These are phyloP conservation scores for Oryctolagus cuniculus DNA, from an alignment of 2,113 vertebrate genomes.

Conservation along the genomic window DNA sequence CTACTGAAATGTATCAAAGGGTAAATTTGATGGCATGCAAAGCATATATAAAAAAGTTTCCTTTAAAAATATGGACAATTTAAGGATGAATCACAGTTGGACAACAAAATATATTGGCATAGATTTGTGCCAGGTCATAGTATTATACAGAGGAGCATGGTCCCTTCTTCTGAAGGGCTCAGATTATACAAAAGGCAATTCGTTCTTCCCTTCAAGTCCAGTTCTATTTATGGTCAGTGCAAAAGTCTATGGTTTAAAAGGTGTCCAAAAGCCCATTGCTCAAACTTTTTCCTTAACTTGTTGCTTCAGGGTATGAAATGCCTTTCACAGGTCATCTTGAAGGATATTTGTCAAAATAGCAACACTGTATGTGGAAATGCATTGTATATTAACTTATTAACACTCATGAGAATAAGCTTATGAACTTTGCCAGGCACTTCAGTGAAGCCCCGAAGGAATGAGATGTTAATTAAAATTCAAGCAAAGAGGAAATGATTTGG, in stretches of 20 bases:
- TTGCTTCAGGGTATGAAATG: constrained; percentile 48
- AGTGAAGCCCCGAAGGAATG: constrained; percentile 51
- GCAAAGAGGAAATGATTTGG: constrained; percentile 37
- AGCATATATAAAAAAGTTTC: constrained; percentile 21
- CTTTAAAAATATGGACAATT: not conserved
- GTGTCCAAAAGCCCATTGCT: not conserved
- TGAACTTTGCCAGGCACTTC: constrained; percentile 66
- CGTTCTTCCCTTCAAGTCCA: not conserved
- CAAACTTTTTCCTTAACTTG: not conserved
- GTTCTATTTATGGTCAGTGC: not conserved
- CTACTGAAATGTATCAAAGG: not conserved
- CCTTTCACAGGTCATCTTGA: constrained; percentile 15
- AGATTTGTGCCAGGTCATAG: not conserved
- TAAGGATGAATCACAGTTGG: not conserved
- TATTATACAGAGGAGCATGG: not conserved
- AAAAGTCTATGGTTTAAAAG: not conserved
- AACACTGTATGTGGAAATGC: constrained; percentile 57
- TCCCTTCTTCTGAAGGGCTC: not conserved
- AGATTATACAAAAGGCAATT: not conserved
- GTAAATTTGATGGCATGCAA: not conserved
- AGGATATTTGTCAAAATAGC: constrained; percentile 25
- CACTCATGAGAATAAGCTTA: constrained; percentile 68
- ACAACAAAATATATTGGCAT: not conserved
- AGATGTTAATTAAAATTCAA: constrained; percentile 75
- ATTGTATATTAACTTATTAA: constrained; percentile 69